phyloP scores from a whole-genome alignment of 2,113 vertebrate species.

The Orycteropus afer region DNA sequence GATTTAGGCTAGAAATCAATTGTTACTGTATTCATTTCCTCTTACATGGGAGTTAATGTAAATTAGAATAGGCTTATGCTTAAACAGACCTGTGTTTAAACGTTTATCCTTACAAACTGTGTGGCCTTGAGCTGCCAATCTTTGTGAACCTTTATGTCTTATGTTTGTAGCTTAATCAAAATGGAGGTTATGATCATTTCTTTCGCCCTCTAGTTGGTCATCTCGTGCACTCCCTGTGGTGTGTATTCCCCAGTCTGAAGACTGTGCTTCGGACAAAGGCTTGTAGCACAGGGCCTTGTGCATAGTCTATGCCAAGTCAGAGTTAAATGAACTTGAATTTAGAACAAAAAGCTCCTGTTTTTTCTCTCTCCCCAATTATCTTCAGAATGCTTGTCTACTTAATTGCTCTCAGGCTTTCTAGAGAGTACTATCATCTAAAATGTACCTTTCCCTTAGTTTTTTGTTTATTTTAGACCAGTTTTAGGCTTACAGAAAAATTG shows the following conservation, averaged over 20 bases:
- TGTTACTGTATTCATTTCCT: not conserved
- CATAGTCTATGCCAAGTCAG: not conserved
- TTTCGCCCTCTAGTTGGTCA: not conserved
- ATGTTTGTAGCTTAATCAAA: not conserved
- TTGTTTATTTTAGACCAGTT: too few species aligned
- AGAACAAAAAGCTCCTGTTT: conserved; percentile 31
- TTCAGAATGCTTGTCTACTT: not conserved
- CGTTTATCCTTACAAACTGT: not conserved
- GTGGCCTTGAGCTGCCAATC: not conserved
- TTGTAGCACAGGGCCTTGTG: not conserved
- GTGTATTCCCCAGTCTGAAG: conserved; percentile 2
- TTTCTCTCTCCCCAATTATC: not conserved
- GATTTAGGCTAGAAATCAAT: not conserved
- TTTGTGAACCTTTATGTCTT: not conserved
- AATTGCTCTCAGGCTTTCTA: conserved; percentile 13
- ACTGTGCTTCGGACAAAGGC: not conserved
- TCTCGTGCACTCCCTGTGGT: not conserved
- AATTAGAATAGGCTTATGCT: not conserved
- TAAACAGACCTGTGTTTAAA: not conserved
- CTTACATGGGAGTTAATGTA: conserved; percentile 2
- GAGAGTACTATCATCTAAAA: not conserved
- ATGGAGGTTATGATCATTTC: not conserved
- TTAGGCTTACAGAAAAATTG: too few species aligned
- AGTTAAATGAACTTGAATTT: conserved; percentile 29
- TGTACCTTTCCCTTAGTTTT: not conserved